phyloP scores from a whole-genome alignment of 2,888 invertebrate genomes.

The Escarpia spicata region DNA sequence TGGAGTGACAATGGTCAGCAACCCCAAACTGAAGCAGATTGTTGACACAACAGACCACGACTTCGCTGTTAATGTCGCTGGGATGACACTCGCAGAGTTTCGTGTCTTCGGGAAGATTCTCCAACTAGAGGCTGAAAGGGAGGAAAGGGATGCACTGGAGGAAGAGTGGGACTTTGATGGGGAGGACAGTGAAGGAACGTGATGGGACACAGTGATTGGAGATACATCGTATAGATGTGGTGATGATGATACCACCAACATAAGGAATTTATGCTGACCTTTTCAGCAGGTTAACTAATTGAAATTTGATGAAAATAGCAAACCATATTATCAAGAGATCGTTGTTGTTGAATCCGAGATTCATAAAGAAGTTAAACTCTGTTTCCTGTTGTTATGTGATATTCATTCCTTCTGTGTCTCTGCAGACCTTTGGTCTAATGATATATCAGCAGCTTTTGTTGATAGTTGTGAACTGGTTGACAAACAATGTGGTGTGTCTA shows the following conservation, averaged over 20 bases:
- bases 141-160: background rate
- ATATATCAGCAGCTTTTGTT: too few relatives aligned
- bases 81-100: constrained; percentile 13
- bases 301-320: background rate
- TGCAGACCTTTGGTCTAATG: too few relatives aligned
- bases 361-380: background rate
- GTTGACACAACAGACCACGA: background rate
- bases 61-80: constrained; percentile 1
- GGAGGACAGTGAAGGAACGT: background rate
- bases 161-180: background rate
- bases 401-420: background rate
- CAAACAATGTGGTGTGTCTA: too few relatives aligned
- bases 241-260: background rate
- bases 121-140: background rate
- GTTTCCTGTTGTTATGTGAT: background rate
- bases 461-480: too few relatives aligned
- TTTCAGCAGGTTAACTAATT: background rate
- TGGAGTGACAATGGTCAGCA: background rate
- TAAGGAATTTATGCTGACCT: background rate
- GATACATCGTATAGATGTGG: background rate
- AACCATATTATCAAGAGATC: too few relatives aligned
- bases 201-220: background rate
- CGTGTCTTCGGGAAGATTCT: background rate
- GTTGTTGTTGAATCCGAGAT: background rate
- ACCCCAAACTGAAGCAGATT: constrained; percentile 3